Conservation (phyloP, 2,888 invertebrate genomes). For the Limnephilus lunatus region DNA sequence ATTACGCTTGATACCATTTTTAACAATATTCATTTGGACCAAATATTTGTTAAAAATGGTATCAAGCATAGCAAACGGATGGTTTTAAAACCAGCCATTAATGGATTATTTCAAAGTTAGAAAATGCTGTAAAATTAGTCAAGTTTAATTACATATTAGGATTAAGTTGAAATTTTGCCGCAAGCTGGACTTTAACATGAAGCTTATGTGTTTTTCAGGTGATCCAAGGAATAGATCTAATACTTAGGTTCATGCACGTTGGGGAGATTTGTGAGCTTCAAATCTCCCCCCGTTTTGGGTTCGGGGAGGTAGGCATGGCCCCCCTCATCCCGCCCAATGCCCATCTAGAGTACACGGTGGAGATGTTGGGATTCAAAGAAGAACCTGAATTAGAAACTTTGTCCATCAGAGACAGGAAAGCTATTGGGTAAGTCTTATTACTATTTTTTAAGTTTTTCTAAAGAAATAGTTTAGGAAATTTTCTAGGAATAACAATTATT, state of each 20-base stretch:
- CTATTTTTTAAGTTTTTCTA: neutral
- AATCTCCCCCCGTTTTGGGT: constrained; percentile 89
- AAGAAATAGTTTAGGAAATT: too few species aligned
- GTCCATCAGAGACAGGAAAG: constrained; percentile 82
- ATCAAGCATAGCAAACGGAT: too few species aligned
- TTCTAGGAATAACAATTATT: too few species aligned
- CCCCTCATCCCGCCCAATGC: constrained; percentile 82
- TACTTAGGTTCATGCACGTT: constrained; percentile 89
- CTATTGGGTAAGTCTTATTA: constrained; percentile 81
- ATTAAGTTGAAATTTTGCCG: neutral
- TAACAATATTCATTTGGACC: too few species aligned
- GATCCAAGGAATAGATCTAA: constrained; percentile 90
- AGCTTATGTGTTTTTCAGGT: constrained; percentile 70
- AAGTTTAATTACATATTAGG: too few species aligned
- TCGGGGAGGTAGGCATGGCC: constrained; percentile 84
- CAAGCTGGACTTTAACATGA: neutral
- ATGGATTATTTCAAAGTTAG: too few species aligned
- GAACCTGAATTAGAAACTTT: constrained; percentile 84
- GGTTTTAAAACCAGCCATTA: too few species aligned
- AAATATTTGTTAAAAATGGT: too few species aligned
- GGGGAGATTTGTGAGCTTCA: constrained; percentile 87
- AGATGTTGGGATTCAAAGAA: constrained; percentile 82
- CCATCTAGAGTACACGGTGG: constrained; percentile 83
- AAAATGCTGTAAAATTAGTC: too few species aligned
- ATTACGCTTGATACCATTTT: too few species aligned